These are phyloP conservation scores for Perizoma affinitatum DNA, from an alignment of 2,888 invertebrate species.

Conservation along the genomic window DNA sequence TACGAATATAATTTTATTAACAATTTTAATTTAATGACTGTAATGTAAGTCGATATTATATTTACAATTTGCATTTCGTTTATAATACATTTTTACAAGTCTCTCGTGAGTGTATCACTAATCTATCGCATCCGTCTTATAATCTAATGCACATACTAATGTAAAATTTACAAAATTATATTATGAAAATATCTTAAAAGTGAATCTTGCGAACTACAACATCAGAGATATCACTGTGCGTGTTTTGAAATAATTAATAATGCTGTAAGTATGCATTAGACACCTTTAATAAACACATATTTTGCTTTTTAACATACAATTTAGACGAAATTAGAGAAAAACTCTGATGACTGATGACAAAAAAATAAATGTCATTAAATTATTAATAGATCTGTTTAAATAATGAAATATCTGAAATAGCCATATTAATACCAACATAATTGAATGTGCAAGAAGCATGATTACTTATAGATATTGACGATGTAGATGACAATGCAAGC, in stretches of 20 bases:
- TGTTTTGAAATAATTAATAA: constrained; percentile 20
- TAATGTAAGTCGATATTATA: constrained; percentile 81
- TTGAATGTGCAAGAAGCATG: neutral
- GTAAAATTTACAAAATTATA: constrained; percentile 47
- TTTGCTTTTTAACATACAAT: too few relatives aligned
- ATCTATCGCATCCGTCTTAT: constrained; percentile 36
- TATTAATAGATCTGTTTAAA: too few relatives aligned
- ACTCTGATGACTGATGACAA: too few relatives aligned
- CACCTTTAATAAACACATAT: neutral
- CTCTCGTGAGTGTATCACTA: constrained; percentile 53
- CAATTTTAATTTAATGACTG: constrained; percentile 84
- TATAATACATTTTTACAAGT: constrained; percentile 82
- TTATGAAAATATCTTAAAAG: constrained; percentile 26
- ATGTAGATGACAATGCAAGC: constrained; percentile 18
- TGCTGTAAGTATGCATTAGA: constrained; percentile 20
- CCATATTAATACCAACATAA: neutral
- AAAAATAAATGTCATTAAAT: too few relatives aligned
- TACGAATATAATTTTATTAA: constrained; percentile 85
- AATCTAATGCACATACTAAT: constrained; percentile 41
- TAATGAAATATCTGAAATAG: too few relatives aligned
- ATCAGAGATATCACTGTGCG: constrained; percentile 21
- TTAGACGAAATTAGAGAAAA: too few relatives aligned
- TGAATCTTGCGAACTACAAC: constrained; percentile 10
- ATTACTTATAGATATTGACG: constrained; percentile 9
- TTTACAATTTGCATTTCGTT: constrained; percentile 76